Base-by-base conservation (phyloP, 2,888 invertebrate species). In the Exocentrus adspersus region DNA sequence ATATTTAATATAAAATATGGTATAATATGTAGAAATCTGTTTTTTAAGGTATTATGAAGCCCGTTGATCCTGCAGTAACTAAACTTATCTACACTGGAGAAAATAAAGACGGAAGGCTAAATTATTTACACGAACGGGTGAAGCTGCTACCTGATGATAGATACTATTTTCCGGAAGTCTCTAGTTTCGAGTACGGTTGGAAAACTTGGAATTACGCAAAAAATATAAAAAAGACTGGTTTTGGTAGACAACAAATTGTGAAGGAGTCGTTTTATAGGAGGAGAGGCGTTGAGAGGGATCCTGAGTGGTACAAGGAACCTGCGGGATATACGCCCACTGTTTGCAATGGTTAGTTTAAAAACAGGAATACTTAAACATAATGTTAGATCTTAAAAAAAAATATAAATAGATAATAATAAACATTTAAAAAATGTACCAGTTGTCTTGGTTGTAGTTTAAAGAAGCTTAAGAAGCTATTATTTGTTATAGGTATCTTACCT, bases 171-270 rank as follows among this genome's bases (percentile, higher is more conserved):
- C 85, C 87, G 2, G 80, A 85, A 72, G 78, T 81, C 1, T 77
- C 84, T 0, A 86, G 79, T 75, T 87, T 85, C 82, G 84, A 84
- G 71, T 88, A 88, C 78, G 88, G 88, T 1, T 88, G 88, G 88
- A 84, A 85, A 48, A 86, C 87, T 82, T 85, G 83, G 78, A 83
- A 86, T 65, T 65, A 70, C 14, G 65, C 75, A 3, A 80, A 77
- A 66, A 72, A 69, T 14, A 75, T 75, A 53, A 67, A 70, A 20
- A 75, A 75, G 28, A 76, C 82, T 9, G 83, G 85, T 76, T 82
- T 71, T 67, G 87, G 87, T 1, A 84, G 86, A 61, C 82, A 84
- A 71, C 83, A 84, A 53, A 82, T 88, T 10, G 79, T 88, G 9
- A 81, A 83, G 6, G 83, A 86, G 61, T 86, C 87, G 0, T 87